phyloP scores from a whole-genome alignment of 2,888 invertebrate genomes.

The Eristalis tenax region DNA sequence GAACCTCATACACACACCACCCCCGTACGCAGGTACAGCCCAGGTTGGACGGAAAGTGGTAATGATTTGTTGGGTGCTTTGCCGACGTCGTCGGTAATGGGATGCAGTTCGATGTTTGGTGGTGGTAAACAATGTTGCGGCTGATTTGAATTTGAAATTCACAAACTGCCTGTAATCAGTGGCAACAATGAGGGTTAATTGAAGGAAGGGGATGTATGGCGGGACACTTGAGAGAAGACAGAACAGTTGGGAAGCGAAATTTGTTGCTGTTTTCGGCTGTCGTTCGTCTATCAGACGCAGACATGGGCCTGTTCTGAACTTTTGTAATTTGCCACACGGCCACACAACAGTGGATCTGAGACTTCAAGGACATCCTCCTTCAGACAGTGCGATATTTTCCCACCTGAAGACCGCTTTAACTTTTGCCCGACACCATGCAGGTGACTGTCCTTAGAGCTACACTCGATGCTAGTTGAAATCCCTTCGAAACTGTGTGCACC shows the following conservation, averaged over 20 bases:
- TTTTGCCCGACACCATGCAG: too few species aligned
- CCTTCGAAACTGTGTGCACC: too few species aligned
- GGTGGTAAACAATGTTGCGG: slow-evolving; percentile 64
- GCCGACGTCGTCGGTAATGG: slow-evolving; percentile 39
- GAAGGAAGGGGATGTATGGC: neutral
- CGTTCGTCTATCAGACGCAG: neutral
- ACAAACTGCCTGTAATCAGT: slow-evolving; percentile 46
- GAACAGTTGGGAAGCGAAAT: neutral
- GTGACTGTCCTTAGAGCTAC: too few species aligned
- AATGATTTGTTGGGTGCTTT: slow-evolving; percentile 64
- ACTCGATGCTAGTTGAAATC: too few species aligned
- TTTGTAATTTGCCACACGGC: too few species aligned
- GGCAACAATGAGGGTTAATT: slow-evolving; percentile 14
- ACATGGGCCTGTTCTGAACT: neutral
- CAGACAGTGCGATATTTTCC: too few species aligned
- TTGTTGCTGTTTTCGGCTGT: neutral
- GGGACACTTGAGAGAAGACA: neutral
- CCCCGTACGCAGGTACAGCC: neutral
- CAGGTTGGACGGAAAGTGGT: slow-evolving; percentile 58
- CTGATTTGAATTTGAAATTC: slow-evolving; percentile 66
- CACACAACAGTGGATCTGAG: too few species aligned
- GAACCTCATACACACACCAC: slow-evolving; percentile 24
- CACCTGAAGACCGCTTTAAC: too few species aligned
- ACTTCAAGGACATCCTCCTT: too few species aligned
- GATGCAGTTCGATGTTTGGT: slow-evolving; percentile 66